phyloP scores from a whole-genome alignment of 2,888 invertebrate species.

The Eucera pruinosa region DNA sequence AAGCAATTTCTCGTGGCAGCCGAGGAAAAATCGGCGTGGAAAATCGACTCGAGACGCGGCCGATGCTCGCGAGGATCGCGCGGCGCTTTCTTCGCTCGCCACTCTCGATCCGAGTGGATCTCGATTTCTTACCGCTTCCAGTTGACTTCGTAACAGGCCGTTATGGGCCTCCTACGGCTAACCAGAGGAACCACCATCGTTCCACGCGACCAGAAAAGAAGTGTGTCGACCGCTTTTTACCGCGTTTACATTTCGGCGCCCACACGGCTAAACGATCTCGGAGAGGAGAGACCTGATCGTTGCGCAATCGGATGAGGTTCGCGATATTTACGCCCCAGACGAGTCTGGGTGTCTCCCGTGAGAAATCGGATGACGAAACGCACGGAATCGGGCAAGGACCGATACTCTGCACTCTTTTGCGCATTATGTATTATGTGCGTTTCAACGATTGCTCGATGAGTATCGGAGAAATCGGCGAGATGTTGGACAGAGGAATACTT shows the following conservation, averaged over 20 bases:
- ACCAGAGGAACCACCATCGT: not conserved
- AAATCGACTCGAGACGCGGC: conserved; percentile 47
- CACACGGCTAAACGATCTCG: conserved; percentile 40
- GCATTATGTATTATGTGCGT: not conserved
- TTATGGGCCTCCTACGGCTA: not conserved
- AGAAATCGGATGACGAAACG: conserved; percentile 47
- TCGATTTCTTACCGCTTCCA: not conserved
- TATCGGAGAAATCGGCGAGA: not conserved
- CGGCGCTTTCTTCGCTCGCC: conserved; percentile 22
- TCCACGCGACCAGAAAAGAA: not conserved
- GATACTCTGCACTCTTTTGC: too few relatives aligned
- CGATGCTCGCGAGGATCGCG: not conserved
- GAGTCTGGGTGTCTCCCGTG: conserved; percentile 26
- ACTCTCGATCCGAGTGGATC: not conserved
- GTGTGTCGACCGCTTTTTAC: conserved; percentile 38
- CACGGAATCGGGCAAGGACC: not conserved
- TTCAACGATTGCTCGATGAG: not conserved
- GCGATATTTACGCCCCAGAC: conserved; percentile 47
- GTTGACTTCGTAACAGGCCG: not conserved
- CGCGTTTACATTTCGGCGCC: conserved; percentile 51
- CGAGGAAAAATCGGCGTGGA: conserved; percentile 66
- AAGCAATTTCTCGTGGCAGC: conserved; percentile 80
- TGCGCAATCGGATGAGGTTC: conserved; percentile 46
- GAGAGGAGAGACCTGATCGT: conserved; percentile 6
- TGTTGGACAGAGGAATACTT: not conserved